Percentiles rank a stretch among this genome's conserved stretches.
phyloP scores from a whole-genome alignment of 2,888 invertebrate species.

The Alsophila aescularia region DNA sequence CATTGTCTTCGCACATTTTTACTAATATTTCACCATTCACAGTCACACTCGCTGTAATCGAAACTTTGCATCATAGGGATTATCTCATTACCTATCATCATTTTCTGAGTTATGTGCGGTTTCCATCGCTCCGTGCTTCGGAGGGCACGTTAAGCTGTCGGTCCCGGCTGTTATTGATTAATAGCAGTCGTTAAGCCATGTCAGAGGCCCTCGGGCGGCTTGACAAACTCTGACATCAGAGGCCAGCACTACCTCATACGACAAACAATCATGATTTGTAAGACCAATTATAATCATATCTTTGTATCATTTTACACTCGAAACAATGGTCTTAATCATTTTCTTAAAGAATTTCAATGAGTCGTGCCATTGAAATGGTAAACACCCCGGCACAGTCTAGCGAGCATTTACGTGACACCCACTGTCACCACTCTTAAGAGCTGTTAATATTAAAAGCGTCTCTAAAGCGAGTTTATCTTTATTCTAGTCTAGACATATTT shows the following conservation, averaged over 20 bases:
- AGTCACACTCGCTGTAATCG: background rate
- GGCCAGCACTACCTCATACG: too few species aligned
- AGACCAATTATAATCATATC: slow-evolving; percentile 9
- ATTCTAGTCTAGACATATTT: slow-evolving; percentile 64
- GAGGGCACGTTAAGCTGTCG: too few species aligned
- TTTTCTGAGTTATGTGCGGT: too few species aligned
- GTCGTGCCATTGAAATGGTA: slow-evolving; percentile 25
- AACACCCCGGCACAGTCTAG: slow-evolving; percentile 27
- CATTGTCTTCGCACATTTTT: slow-evolving; percentile 75
- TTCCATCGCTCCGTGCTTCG: too few species aligned
- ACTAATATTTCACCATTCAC: slow-evolving; percentile 51
- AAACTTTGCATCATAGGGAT: slow-evolving; percentile 6
- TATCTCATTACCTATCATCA: slow-evolving; percentile 20
- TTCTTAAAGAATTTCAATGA: slow-evolving; percentile 22
- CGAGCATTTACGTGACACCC: slow-evolving; percentile 49
- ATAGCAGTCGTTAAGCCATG: too few species aligned
- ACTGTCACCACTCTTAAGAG: slow-evolving; percentile 47
- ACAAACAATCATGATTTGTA: slow-evolving; percentile 17
- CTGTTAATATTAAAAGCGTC: slow-evolving; percentile 64
- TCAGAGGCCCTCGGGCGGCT: too few species aligned
- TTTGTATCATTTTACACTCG: slow-evolving; percentile 15
- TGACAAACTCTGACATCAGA: too few species aligned
- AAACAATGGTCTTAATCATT: slow-evolving; percentile 22
- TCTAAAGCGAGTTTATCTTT: slow-evolving; percentile 66
- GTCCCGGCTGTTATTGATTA: too few species aligned